Percentiles rank a stretch among this genome's conserved stretches.
These are phyloP conservation scores for Picus viridis DNA, from an alignment of 2,797 vertebrate genomes.

Conservation along the genomic window DNA sequence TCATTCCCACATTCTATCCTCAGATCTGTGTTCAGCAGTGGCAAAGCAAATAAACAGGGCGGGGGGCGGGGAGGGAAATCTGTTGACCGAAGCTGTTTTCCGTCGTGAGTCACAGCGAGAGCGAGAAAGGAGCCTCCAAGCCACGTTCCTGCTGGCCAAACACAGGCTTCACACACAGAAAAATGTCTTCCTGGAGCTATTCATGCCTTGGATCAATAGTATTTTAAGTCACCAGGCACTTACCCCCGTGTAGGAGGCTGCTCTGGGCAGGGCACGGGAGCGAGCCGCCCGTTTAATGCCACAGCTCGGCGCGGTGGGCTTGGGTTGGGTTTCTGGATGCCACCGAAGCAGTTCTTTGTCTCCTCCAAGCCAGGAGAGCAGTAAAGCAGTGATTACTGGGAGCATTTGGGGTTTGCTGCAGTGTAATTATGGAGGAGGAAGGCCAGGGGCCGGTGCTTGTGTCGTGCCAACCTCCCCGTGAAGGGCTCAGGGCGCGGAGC, in stretches of 20 bases:
- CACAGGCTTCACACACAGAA: not conserved
- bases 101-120: not conserved
- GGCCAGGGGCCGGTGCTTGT: accelerated
- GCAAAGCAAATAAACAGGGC: slow-evolving; percentile 60
- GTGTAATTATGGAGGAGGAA: not conserved
- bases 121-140: not conserved
- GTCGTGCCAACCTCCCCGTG: not conserved
- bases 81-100: not conserved
- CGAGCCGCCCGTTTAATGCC: not conserved
- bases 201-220: not conserved
- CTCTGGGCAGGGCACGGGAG: not conserved
- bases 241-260: accelerated
- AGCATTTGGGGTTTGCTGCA: not conserved
- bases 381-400: not conserved
- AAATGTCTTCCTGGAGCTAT: not conserved
- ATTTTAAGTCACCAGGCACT: not conserved
- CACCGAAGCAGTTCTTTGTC: not conserved
- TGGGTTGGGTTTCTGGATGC: slow-evolving; percentile 22
- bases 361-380: not conserved
- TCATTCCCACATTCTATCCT: not conserved
- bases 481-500: not conserved
- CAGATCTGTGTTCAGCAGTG: slow-evolving; percentile 44
- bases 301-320: not conserved
- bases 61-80: not conserved
- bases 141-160: not conserved